Evolutionary conservation across 2,888 invertebrate species (phyloP), one percentile per base, ranked within the genome.

Genomic region (Apamea epomidion): DNA sequence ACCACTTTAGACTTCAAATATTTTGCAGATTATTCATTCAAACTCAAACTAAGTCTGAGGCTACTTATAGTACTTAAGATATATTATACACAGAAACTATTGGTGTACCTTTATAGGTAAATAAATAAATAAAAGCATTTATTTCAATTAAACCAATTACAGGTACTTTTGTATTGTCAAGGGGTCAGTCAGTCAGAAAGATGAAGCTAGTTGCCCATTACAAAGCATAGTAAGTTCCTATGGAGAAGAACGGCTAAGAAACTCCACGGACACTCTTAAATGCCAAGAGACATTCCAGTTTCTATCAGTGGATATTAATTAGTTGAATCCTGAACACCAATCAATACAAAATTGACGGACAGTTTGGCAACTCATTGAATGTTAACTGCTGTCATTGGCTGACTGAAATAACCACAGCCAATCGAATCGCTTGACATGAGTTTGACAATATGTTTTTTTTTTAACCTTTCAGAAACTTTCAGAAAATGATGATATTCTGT

Each of bases 1-100:
- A 29, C 64, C 32, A 70, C 5, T 67, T 80, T 71, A 10, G 42
- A 48, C 29, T 78, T 18, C 54, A 32, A 37, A 81, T 64, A 32
- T 64, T 62, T n/a, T 54, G 18, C 14, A 60, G n/a, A 74, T 45
- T 42, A 45, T 51, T 51, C 21, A 48, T 29, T 29, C 18, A 12
- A 58, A 58, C 25, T n/a, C 4, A 58, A 25, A 25, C 25, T 58
- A 10, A 25, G 25, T 25, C 58, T 4, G 54, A 54, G 54, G 18
- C 7, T 54, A 54, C 21, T 8, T 54, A 54, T 51, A 51, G 21
- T 51, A 51, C 18, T 6, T 18, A 51, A 48, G 5, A 18, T 51
- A 51, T 18, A 5, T 5, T 51, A 51, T 18, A 48, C 21, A 51
- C 25, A 58, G 58, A 58, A 12, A 25, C 58, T 12, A 25, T 58